Evolutionary conservation across 2,888 invertebrate species (phyloP), one percentile per base, ranked within the genome.

Genomic region (Scaptodrosophila latifasciaeformis): DNA sequence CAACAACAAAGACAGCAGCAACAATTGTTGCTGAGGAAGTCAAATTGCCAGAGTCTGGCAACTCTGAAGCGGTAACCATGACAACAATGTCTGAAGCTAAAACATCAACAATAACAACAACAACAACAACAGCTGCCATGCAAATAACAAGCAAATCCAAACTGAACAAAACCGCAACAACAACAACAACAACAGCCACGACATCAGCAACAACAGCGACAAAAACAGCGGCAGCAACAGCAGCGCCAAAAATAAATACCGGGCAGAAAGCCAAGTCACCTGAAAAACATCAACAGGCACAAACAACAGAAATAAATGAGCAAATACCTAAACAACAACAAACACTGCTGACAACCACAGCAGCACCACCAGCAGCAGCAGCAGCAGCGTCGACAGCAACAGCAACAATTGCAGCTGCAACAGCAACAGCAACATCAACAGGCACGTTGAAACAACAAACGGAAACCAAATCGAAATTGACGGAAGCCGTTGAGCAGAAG

Each of bases 251-350:
- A 85, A 85, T 85, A 86, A 82, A 81, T 76, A 61, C 59, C 78
- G 85, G 86, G 86, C 85, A 75, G 57, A 54, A 47, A 65, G 82
- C 80, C 86, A 87, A 84, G 86, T 84, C 83, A 86, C 83, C 84
- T 83, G 86, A 82, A 82, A 67, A 67, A 65, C n/a, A n/a, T n/a
- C 54, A 62, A 67, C 55, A 69, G 64, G 70, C 83, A 56, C 27
- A 50, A 59, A 59, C 45, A 39, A 29, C 55, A 17, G 51, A 56
- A 66, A 67, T 57, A 70, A 68, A 74, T 64, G 71, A 67, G 18
- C 44, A 45, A 52, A n/a, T n/a, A n/a, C n/a, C n/a, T n/a, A n/a
- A n/a, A n/a, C n/a, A 63, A 65, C 49, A 53, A 66, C 69, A 59
- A 70, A 63, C 62, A 74, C 65, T 66, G 62, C 58, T 43, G 72